Base-by-base conservation (phyloP, 2,888 invertebrate species). In the Apotomis betuletana region DNA sequence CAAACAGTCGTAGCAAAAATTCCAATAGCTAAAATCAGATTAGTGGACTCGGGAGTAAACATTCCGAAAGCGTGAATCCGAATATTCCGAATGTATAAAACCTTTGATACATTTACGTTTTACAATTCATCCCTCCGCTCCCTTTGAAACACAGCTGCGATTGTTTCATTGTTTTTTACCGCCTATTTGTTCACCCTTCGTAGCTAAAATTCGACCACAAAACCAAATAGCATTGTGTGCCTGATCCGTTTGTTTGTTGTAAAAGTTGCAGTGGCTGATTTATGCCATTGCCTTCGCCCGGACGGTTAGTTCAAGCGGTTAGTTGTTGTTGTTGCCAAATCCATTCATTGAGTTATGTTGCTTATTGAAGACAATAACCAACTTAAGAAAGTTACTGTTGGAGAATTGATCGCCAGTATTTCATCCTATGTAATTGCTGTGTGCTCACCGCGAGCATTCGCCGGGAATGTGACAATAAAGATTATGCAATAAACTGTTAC, bases 111-210 rank as follows among this genome's bases (percentile, higher is more conserved):
- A 55, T 67, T 70, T 67, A 58, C 41, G 60, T 67, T 70, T 67
- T 60, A 67, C 65, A 65, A 67, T 61, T 61, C 54, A 62, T 67
- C 41, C 57, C 41, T 51, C 52, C 51, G 49, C 55, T 62, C 67
- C 57, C 62, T 63, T 67, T 71, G 67, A 67, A 62, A 67, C 44
- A n/a, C n/a, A 59, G 65, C 61, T 51, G 36, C 67, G 52, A 71
- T 67, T 71, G 71, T 71, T 67, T 58, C 36, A 61, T 58, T 61
- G 51, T 62, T 71, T 71, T 67, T 62, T 67, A 49, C 6, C 62
- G 60, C 57, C 52, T 67, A 41, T 71, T 71, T 71, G 62, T 67
- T 71, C 13, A 67, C 57, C 36, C 61, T 67, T 61, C 67, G 70
- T 65, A 54, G 36, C 55, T 71, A 62, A 62, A 70, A 62, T 52